Evolutionary conservation across 2,888 invertebrate species (phyloP), one percentile per base, ranked within the genome.

Genomic region (Amiota communis): DNA sequence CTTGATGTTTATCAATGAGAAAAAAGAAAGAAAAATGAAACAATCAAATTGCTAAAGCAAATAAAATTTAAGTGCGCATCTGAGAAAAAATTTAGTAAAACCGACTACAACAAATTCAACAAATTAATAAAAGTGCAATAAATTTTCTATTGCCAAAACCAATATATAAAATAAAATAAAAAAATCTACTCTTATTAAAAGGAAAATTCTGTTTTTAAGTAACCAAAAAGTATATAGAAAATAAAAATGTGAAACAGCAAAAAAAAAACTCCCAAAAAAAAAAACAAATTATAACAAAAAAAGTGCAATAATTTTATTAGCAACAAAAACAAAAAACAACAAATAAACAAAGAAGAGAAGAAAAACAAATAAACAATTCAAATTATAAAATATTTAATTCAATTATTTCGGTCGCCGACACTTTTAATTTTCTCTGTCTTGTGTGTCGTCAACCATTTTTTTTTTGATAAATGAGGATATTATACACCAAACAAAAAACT

Each of bases 271-370:
- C 72, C 20, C 71, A 47, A 59, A 61, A 76, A 64, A 36, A 51
- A 59, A 57, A 3, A 70, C 71, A 75, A 77, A 75, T 81, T 84
- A 84, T 83, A 64, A 77, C 74, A 59, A 70, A 71, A 78, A 70
- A 70, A 70, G 51, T 59, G 59, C 69, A 71, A 74, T 46, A 56
- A 57, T 13, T 36, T 36, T 36, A 20, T 57, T 61, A 15, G 57
- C 36, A 72, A 56, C 48, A 59, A 57, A 56, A 9, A 15, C 8
- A 20, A 59, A 56, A 12, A 20, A 23, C 23, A 23, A 23, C 23
- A 23, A 56, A 69, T 23, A 56, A 53, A 48, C 56, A 23, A 64
- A 2, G 47, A 56, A 47, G 12, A 17, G 11, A 8, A 10, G 8
- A 47, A 59, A 57, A 59, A 9, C 59, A 23, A 57, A 17, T 17